phyloP scores from a whole-genome alignment of 2,113 vertebrate species.

The Pedionomus torquatus region DNA sequence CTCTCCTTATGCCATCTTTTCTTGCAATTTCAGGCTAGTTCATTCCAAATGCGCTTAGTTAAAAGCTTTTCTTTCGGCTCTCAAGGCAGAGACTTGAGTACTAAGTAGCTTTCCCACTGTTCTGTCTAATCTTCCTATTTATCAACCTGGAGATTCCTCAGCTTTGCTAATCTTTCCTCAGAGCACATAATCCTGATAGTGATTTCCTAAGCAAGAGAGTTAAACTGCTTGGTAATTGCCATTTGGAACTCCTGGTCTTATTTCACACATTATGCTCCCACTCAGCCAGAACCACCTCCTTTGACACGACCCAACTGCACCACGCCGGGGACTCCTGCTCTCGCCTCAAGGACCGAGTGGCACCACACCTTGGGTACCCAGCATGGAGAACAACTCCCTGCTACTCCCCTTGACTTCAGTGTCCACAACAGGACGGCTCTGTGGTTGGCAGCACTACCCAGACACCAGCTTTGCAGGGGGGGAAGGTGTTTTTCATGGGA shows the following conservation, averaged over 20 bases:
- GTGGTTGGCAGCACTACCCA: neutral
- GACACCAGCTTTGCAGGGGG: too few species aligned
- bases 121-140: slow-evolving; percentile 65
- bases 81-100: slow-evolving; percentile 11
- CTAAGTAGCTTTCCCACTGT: slow-evolving; percentile 46
- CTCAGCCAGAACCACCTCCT: neutral
- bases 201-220: slow-evolving; percentile 52
- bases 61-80: slow-evolving; percentile 26
- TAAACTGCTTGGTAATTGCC: slow-evolving; percentile 51
- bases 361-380: neutral
- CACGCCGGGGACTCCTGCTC: neutral
- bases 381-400: neutral
- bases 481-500: neutral
- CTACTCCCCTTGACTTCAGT: neutral
- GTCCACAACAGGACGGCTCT: fast-evolving
- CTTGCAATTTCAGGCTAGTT: slow-evolving; percentile 35
- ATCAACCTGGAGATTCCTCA: slow-evolving; percentile 39
- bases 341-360: neutral
- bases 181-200: slow-evolving; percentile 22
- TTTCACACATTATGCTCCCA: slow-evolving; percentile 36
- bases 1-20: slow-evolving; percentile 14
- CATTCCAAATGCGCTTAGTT: slow-evolving; percentile 40
- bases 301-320: neutral
- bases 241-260: slow-evolving; percentile 50
- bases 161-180: slow-evolving; percentile 42